Percentiles rank a stretch among this genome's conserved stretches.
Evolutionary conservation across 92 coral and sea anemone species (phyloP).

Genomic region (Umimayanthus chanpuru): DNA sequence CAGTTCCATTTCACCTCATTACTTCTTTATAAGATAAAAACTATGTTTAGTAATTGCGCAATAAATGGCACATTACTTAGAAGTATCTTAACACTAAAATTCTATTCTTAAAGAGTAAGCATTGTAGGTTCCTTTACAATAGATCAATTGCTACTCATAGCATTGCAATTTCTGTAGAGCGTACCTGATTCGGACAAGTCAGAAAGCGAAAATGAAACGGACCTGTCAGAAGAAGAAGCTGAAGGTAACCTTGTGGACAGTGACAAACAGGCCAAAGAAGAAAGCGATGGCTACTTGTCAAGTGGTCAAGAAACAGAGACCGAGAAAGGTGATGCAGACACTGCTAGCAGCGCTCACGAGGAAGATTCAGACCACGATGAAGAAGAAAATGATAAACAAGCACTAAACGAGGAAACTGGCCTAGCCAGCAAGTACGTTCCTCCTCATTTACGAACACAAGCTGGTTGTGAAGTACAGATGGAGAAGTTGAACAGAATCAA

Average conservation of each 20-base stretch:
- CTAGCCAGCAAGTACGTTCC: conserved; percentile 71
- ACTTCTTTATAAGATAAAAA: too few species aligned
- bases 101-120: not conserved
- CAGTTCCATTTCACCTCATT: too few species aligned
- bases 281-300: conserved; percentile 38
- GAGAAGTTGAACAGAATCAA: conserved; percentile 67
- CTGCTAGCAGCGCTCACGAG: not conserved
- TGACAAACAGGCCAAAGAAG: conserved; percentile 4
- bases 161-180: not conserved
- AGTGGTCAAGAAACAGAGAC: conserved; percentile 8
- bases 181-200: not conserved
- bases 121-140: not conserved
- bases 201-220: not conserved
- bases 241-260: not conserved
- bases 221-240: conserved; percentile 23
- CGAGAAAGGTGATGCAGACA: not conserved
- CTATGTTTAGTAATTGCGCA: too few species aligned
- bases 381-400: conserved; percentile 1
- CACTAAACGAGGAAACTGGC: not conserved
- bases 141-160: not conserved
- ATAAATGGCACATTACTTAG: too few species aligned
- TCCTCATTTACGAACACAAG: conserved; percentile 78
- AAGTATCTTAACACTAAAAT: too few species aligned
- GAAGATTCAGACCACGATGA: not conserved
- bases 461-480: conserved; percentile 39